Base-by-base conservation (phyloP, 1,140 invertebrate genomes). In the Euglossa dilemma region DNA sequence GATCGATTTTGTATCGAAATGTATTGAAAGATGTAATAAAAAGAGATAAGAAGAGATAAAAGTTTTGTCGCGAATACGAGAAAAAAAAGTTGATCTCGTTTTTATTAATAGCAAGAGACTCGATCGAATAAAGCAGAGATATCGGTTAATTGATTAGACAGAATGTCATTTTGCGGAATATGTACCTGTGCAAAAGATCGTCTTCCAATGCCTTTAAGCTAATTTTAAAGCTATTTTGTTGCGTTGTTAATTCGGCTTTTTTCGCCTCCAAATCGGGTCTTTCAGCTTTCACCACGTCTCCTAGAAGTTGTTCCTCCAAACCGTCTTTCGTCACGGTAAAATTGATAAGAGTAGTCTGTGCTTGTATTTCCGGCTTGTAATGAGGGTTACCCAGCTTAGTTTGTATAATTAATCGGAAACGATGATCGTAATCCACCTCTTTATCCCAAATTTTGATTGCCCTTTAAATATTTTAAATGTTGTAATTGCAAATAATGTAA, bases 311-410 rank as follows among this genome's bases (percentile, higher is more conserved):
- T 92, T 99, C 98, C 93, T 99, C 98, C 9, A 99, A 94, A 66
- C 97, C 98, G 93, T 98, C 97, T 88, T 96, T 96, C 0, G 98
- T 99, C 0, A 99, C 98, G 50, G 98, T 99, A 91, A 99, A 99
- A 93, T 99, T 99, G 73, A 99, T 99, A 7, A 99, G 94, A 6
- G 98, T 99, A 25, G 98, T 98, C 94, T 99, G 98, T 0, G 98
- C 98, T 93, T 99, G 98, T 96, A 99, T 98, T 94, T 99, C 98
- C 0, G 98, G 98, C 91, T 98, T 98, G 91, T 99, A 99, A 93
- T 99, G 98, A 9, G 98, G 98, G 95, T 99, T 99, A 1, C 97
- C 98, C 63, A 99, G 92, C 94, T 99, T 99, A 2, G 98, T 99
- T 91, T 99, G 98, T 0, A 99, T 92, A 83, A 99, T 97, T 1